Conservation (phyloP, 2,888 invertebrate genomes). For the Euclidia mi region DNA sequence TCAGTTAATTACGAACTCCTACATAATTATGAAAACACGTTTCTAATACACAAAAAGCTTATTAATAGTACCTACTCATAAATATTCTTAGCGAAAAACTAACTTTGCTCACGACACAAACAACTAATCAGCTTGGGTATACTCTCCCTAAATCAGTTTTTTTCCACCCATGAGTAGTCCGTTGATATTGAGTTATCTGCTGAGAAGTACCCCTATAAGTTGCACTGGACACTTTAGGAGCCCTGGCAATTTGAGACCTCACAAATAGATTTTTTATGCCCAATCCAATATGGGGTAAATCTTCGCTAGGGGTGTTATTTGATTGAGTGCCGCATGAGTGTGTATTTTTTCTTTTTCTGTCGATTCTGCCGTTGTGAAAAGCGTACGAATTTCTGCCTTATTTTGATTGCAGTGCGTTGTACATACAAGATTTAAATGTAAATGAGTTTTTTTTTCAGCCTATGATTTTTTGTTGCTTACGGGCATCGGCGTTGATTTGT, state of each 20-base stretch:
- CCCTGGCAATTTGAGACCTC: conserved; percentile 51
- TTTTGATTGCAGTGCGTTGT: too few species aligned
- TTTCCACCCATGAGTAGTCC: conserved; percentile 28
- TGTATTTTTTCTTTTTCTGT: conserved; percentile 6
- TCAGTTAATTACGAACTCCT: too few species aligned
- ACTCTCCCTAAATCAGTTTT: conserved; percentile 28
- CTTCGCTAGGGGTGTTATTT: conserved; percentile 19
- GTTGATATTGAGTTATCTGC: conserved; percentile 64
- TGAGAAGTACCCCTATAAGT: conserved; percentile 66
- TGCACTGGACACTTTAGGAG: conserved; percentile 62
- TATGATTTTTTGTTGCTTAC: too few species aligned
- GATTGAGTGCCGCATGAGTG: conserved; percentile 29
- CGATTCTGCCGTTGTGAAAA: too few species aligned
- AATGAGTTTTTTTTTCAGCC: too few species aligned
- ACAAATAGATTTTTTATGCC: conserved; percentile 57
- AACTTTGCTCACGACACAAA: neutral
- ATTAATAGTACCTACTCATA: too few species aligned
- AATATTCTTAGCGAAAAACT: neutral
- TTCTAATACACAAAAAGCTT: too few species aligned
- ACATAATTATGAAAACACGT: too few species aligned
- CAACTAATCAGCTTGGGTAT: neutral
- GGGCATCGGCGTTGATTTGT: too few species aligned
- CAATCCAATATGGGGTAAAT: conserved; percentile 42
- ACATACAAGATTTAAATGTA: too few species aligned
- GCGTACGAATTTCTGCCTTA: too few species aligned